Conservation (phyloP, 1,140 invertebrate species). For the Drosophila kohkoa region DNA sequence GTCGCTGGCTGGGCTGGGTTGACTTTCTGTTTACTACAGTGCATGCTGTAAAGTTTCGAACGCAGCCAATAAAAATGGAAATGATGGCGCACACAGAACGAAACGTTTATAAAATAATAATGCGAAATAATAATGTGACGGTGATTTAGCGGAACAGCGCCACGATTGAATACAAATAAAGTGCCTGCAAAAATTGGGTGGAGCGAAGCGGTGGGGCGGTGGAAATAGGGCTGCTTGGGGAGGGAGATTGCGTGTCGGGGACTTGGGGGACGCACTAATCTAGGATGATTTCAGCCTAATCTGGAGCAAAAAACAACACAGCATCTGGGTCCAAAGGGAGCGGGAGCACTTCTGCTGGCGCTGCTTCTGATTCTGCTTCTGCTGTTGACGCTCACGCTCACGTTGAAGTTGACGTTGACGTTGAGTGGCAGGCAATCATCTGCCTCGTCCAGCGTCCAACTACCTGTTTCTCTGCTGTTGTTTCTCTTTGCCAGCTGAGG, state of each 20-base stretch:
- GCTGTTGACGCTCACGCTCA: slow-evolving; percentile 18
- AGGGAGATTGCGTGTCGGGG: neutral
- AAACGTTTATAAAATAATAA: slow-evolving; percentile 84
- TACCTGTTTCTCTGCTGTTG: slow-evolving; percentile 74
- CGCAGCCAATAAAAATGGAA: slow-evolving; percentile 84
- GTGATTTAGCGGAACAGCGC: slow-evolving; percentile 83
- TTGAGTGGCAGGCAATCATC: slow-evolving; percentile 61
- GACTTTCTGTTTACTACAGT: slow-evolving; percentile 39
- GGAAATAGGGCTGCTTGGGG: slow-evolving; percentile 5
- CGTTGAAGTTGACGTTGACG: slow-evolving; percentile 36
- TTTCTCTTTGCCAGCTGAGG: slow-evolving; percentile 31
- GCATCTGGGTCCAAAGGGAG: slow-evolving; percentile 22
- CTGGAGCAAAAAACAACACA: slow-evolving; percentile 67
- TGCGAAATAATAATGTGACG: slow-evolving; percentile 83
- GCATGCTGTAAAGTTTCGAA: slow-evolving; percentile 68
- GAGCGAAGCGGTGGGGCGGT: too few species aligned
- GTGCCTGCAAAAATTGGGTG: slow-evolving; percentile 33
- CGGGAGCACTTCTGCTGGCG: neutral
- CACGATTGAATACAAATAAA: slow-evolving; percentile 84
- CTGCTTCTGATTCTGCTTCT: neutral
- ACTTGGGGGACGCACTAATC: slow-evolving; percentile 64
- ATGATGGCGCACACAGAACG: slow-evolving; percentile 66
- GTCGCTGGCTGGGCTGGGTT: slow-evolving; percentile 14
- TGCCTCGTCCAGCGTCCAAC: slow-evolving; percentile 65
- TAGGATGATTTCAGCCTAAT: slow-evolving; percentile 82